Percentiles rank a stretch among this genome's conserved stretches.
Conservation (phyloP, 2,888 invertebrate species). For the Tetragonisca angustula region DNA sequence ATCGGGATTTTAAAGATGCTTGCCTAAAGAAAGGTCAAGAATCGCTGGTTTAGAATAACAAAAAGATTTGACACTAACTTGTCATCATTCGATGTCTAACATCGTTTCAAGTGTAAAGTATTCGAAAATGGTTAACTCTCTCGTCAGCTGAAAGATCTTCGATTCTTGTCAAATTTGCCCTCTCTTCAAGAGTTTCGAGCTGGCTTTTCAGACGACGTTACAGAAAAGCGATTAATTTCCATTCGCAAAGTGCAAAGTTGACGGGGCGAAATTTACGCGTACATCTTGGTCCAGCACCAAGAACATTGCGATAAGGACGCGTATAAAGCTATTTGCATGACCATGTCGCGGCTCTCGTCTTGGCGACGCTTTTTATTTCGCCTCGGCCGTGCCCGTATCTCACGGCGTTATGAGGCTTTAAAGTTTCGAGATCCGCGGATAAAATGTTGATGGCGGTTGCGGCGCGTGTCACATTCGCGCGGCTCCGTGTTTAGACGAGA, state of each 20-base stretch:
- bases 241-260: neutral
- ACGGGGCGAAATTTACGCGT: neutral
- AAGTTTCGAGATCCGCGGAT: slow-evolving; percentile 23
- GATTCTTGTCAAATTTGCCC: neutral
- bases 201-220: neutral
- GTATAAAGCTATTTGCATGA: slow-evolving; percentile 2
- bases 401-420: slow-evolving; percentile 28
- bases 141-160: neutral
- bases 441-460: slow-evolving; percentile 15
- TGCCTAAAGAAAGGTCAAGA: too few species aligned
- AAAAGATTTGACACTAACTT: neutral
- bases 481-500: slow-evolving; percentile 10
- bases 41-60: neutral
- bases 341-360: neutral
- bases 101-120: neutral
- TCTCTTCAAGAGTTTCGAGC: neutral
- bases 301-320: slow-evolving; percentile 5
- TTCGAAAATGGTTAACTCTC: neutral
- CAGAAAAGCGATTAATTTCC: neutral
- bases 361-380: slow-evolving; percentile 22
- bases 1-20: too few species aligned
- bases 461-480: neutral
- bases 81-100: neutral
- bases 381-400: slow-evolving; percentile 23
- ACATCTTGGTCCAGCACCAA: neutral